Evolutionary conservation across 37 sponge, comb jelly and placozoan species (phyloP).

Genomic region (Theonella swinhoei): DNA sequence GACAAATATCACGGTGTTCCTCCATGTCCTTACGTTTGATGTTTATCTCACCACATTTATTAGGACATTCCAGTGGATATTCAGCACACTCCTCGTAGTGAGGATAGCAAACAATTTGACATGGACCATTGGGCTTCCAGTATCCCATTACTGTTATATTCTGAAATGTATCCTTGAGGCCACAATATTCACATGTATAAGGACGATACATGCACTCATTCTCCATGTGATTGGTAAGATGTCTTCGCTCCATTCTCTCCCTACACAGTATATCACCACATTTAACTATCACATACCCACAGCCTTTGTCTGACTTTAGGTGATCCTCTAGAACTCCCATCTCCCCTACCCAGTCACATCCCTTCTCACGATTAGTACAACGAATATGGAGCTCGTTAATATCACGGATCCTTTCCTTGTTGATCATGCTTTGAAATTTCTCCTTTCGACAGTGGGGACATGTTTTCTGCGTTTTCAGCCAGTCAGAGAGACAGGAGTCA

Average conservation of each 20-base stretch:
- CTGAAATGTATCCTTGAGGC: not conserved
- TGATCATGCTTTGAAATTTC: not conserved
- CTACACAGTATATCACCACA: not conserved
- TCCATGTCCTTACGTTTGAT: not conserved
- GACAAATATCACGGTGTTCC: not conserved
- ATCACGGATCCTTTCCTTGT: not conserved
- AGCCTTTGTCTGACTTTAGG: constrained; percentile 1
- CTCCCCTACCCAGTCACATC: constrained; percentile 4
- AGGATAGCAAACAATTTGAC: not conserved
- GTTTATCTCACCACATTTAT: not conserved
- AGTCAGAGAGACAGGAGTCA: constrained; percentile 1
- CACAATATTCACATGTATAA: not conserved
- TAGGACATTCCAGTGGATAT: not conserved
- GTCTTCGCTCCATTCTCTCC: not conserved
- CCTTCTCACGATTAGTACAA: not conserved
- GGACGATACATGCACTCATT: not conserved
- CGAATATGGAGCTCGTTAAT: constrained; percentile 2
- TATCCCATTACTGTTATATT: not conserved
- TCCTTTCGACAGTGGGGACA: not conserved
- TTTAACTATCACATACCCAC: not conserved
- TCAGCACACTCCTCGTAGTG: not conserved
- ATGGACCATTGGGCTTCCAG: not conserved
- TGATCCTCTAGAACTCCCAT: not conserved
- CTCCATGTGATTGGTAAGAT: not conserved
- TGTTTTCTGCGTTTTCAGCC: not conserved